Evolutionary conservation across 1,140 invertebrate species (phyloP).

Genomic region (Philopotamus ludificatus): DNA sequence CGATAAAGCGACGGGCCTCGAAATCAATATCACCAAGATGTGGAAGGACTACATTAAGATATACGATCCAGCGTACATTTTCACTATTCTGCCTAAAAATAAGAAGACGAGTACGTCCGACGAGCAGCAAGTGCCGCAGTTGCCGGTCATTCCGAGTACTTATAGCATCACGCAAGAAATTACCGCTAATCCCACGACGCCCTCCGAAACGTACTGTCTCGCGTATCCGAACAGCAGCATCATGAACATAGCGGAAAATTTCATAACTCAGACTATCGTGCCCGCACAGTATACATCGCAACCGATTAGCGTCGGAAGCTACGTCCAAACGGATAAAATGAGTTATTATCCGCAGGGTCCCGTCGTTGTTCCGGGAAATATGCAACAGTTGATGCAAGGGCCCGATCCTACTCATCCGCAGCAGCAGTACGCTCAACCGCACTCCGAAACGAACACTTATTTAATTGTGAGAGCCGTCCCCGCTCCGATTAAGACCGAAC

Average conservation of each 20-base stretch:
- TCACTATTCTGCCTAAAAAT: conserved; percentile 24
- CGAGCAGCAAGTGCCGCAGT: background rate
- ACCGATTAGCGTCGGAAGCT: conserved; percentile 28
- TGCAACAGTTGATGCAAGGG: conserved; percentile 24
- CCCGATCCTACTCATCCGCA: background rate
- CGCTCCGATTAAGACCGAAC: background rate
- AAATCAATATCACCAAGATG: conserved; percentile 61
- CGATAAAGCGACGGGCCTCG: conserved; percentile 55
- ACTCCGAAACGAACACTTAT: conserved; percentile 27
- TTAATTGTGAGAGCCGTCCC: conserved; percentile 36
- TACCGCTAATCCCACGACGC: conserved; percentile 6
- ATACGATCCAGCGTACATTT: conserved; percentile 51
- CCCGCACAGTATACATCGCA: conserved; percentile 28
- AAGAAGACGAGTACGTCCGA: conserved; percentile 15
- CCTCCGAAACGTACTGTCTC: conserved; percentile 35
- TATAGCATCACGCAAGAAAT: too few relatives aligned
- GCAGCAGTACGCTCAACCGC: background rate
- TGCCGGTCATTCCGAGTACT: conserved; percentile 1
- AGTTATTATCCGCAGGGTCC: conserved; percentile 34
- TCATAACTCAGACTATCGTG: conserved; percentile 44
- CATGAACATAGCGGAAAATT: conserved; percentile 55
- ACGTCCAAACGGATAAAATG: conserved; percentile 34
- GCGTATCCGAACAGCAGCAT: conserved; percentile 53
- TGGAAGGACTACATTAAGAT: conserved; percentile 59
- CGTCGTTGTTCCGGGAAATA: conserved; percentile 25